Evolutionary conservation across 2,888 invertebrate species (phyloP), one percentile per base, ranked within the genome.

Genomic region (Adela reaumurella): DNA sequence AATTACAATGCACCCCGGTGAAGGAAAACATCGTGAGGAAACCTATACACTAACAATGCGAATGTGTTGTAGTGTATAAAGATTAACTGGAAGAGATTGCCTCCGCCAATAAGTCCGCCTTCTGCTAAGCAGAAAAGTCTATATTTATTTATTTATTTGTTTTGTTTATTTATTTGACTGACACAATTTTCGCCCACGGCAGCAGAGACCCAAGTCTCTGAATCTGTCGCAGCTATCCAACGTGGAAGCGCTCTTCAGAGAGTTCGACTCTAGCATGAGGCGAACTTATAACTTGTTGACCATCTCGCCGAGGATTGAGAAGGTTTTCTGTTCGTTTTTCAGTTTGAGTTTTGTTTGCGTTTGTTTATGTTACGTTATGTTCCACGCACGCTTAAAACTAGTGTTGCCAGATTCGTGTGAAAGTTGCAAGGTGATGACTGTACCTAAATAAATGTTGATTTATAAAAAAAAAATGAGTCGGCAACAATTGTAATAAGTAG

Each of bases 151-250:
- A n/a, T n/a, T n/a, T n/a, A n/a, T n/a, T n/a, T n/a, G n/a, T n/a
- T n/a, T n/a, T n/a, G n/a, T n/a, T n/a, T n/a, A n/a, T 46, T 14
- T 46, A 19, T n/a, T 43, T 42, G 28, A 41, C 4, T 47, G 19
- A n/a, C 17, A 28, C 6, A 17, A 46, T 46, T 10, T n/a, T n/a
- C n/a, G n/a, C n/a, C 16, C 43, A 45, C 17, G 47, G 35, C 46
- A 50, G 49, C 68, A 77, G 74, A 67, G 81, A 60, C 81, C 81
- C 65, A 73, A 73, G 57, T 79, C 79, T 56, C 71, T 81, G 59
- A 81, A 78, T 65, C 58, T 81, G 50, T 71, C 73, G 6, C 80
- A 79, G 64, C 66, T 79, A 60, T 71, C 74, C 19, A 66, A 73
- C 10, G 74, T 77, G 47, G 74, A 74, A 53, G 78, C 76, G 2